phyloP scores from a whole-genome alignment of 2,113 vertebrate species.

The Dasyornis broadbenti region DNA sequence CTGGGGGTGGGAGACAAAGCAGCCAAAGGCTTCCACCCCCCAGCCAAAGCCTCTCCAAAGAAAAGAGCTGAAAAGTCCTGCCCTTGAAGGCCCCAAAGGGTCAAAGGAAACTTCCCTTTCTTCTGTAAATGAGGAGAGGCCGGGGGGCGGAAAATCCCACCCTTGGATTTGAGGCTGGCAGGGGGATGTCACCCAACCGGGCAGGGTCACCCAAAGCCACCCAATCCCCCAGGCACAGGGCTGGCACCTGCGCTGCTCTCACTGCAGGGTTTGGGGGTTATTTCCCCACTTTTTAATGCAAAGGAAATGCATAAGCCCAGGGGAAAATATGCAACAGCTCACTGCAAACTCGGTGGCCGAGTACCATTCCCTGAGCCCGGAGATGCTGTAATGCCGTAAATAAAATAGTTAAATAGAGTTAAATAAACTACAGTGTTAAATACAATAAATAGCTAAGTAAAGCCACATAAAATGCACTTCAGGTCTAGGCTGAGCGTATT shows the following conservation, averaged over 20 bases:
- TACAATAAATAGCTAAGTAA: neutral
- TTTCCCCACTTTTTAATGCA: neutral
- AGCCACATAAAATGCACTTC: neutral
- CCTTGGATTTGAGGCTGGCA: neutral
- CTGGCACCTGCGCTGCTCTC: neutral
- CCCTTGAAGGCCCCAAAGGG: constrained; percentile 45
- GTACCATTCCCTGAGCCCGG: neutral
- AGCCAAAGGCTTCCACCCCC: neutral
- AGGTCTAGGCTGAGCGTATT: neutral
- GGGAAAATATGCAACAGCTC: neutral
- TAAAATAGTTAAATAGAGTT: neutral
- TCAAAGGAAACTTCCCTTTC: constrained; percentile 51
- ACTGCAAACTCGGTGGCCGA: neutral
- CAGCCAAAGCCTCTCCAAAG: neutral
- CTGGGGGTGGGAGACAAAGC: neutral
- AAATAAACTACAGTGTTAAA: neutral
- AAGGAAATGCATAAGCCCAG: neutral
- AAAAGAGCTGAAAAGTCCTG: constrained; percentile 32
- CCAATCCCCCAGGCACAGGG: neutral
- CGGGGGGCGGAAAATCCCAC: neutral
- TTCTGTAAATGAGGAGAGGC: constrained; percentile 49
- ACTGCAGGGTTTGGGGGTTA: neutral
- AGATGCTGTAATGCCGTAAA: neutral
- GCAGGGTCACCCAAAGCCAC: neutral
- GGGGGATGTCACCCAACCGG: neutral